Conservation (phyloP, 2,888 invertebrate genomes). For the Ypsolopha sequella region DNA sequence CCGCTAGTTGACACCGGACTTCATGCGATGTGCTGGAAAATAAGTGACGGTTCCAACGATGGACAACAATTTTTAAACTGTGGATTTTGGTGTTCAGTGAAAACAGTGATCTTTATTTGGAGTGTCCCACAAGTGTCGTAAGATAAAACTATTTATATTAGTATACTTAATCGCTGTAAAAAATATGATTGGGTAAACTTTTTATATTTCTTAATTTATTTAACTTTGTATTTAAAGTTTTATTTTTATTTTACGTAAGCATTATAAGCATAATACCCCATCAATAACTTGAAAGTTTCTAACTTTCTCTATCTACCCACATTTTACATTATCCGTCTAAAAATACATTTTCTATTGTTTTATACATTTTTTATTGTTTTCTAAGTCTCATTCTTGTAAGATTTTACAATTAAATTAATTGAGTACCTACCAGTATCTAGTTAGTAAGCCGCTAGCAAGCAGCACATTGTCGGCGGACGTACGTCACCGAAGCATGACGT, state of each 20-base stretch:
- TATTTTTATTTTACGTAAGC: too few species aligned
- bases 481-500: conserved; percentile 58
- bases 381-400: background rate
- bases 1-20: conserved; percentile 46
- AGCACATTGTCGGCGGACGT: conserved; percentile 19
- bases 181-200: too few species aligned
- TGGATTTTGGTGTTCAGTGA: conserved; percentile 49
- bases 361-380: background rate
- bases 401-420: background rate
- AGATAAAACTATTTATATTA: conserved; percentile 20
- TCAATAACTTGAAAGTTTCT: too few species aligned
- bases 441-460: background rate
- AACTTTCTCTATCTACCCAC: background rate
- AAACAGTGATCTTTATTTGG: conserved; percentile 50
- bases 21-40: conserved; percentile 57
- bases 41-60: conserved; percentile 49
- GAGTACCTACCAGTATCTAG: background rate
- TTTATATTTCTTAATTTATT: background rate
- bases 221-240: too few species aligned
- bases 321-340: background rate
- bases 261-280: too few species aligned
- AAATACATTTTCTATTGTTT: background rate
- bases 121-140: conserved; percentile 54
- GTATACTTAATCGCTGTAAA: background rate
- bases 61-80: conserved; percentile 34